A percentile compares a stretch with the other conserved stretches of the same genome.
Evolutionary conservation across 2,113 vertebrate genomes (phyloP).

Genomic region (Trogon surrucura): DNA sequence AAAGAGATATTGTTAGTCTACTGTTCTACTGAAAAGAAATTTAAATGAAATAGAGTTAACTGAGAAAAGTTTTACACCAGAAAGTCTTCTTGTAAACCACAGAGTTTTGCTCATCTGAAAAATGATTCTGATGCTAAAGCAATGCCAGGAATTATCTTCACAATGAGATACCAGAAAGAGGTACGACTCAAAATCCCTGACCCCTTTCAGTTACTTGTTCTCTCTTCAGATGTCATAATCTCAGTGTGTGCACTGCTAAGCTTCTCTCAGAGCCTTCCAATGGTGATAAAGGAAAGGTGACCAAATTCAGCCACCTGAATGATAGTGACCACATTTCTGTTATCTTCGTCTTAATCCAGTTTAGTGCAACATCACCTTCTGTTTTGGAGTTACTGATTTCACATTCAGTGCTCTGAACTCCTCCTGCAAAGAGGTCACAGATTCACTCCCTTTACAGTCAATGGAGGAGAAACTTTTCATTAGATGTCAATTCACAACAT

Average conservation of each 20-base stretch:
- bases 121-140: neutral
- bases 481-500: neutral
- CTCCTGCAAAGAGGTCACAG: neutral
- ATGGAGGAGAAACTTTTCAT: neutral
- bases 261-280: neutral
- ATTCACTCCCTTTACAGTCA: neutral
- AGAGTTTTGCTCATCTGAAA: neutral
- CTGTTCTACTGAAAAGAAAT: neutral
- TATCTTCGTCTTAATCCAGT: neutral
- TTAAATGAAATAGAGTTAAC: neutral
- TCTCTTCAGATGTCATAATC: neutral
- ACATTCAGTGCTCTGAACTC: neutral
- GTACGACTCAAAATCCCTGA: neutral
- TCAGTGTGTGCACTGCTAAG: neutral
- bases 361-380: neutral
- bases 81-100: neutral
- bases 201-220: neutral
- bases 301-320: neutral
- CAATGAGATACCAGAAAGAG: neutral
- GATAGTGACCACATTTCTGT: neutral
- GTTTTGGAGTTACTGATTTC: neutral
- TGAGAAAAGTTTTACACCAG: neutral
- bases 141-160: neutral
- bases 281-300: neutral
- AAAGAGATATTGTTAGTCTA: neutral